These are phyloP conservation scores for Zaprionus lachaisei DNA, from an alignment of 1,140 invertebrate species.

Conservation along the genomic window DNA sequence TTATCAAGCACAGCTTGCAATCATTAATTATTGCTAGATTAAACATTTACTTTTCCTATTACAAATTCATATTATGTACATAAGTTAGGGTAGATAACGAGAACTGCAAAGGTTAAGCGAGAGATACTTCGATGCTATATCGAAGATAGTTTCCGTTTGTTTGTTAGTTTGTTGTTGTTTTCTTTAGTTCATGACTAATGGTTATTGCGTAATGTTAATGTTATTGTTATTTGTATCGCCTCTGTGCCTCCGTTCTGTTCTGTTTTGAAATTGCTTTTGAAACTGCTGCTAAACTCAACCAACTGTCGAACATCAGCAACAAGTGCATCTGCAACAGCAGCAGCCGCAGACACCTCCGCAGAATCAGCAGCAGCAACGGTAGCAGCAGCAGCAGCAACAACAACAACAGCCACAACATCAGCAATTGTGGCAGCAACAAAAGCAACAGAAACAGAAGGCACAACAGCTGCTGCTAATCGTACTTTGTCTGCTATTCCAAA, in stretches of 20 bases:
- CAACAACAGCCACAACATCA: slow-evolving; percentile 38
- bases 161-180: slow-evolving; percentile 33
- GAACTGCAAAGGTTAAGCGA: slow-evolving; percentile 22
- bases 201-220: slow-evolving; percentile 56
- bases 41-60: background rate
- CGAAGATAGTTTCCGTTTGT: slow-evolving; percentile 48
- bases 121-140: slow-evolving; percentile 12
- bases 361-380: slow-evolving; percentile 49
- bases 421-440: slow-evolving; percentile 39
- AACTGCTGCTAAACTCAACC: slow-evolving; percentile 65
- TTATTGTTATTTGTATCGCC: slow-evolving; percentile 78
- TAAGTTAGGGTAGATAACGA: background rate
- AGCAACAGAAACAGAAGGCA: slow-evolving; percentile 48
- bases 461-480: slow-evolving; percentile 58
- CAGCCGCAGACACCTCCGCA: slow-evolving; percentile 36
- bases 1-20: background rate
- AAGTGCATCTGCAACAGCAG: slow-evolving; percentile 34
- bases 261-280: slow-evolving; percentile 67
- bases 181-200: slow-evolving; percentile 44
- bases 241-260: slow-evolving; percentile 75
- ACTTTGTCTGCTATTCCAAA: slow-evolving; percentile 49
- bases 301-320: slow-evolving; percentile 44
- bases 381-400: slow-evolving; percentile 43
- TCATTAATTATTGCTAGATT: background rate
- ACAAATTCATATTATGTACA: background rate